Percentiles rank a stretch among this genome's conserved stretches.
These are phyloP conservation scores for Apamea anceps DNA, from an alignment of 2,888 invertebrate genomes.

Conservation along the genomic window DNA sequence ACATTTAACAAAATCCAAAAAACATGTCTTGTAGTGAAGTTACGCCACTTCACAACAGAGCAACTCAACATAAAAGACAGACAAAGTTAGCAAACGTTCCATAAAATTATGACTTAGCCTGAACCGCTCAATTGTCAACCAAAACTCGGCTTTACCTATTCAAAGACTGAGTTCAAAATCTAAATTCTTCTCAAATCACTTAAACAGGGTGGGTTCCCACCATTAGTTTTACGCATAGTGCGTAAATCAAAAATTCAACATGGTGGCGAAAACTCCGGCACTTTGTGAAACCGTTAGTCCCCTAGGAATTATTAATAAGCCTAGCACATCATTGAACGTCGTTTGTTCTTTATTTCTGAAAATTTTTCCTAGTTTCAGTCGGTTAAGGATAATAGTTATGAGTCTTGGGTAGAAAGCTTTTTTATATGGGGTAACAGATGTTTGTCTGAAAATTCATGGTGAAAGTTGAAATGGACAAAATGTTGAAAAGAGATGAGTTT, in stretches of 20 bases:
- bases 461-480: conserved; percentile 19
- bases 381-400: conserved; percentile 36
- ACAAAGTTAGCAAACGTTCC: conserved; percentile 39
- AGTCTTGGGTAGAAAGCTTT: conserved; percentile 20
- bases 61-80: conserved; percentile 2
- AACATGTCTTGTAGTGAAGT: background rate
- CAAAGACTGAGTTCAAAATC: conserved; percentile 7
- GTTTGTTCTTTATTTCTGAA: conserved; percentile 32
- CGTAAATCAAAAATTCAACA: conserved; percentile 48
- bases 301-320: conserved; percentile 56
- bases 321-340: conserved; percentile 37
- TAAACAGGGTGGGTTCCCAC: conserved; percentile 9
- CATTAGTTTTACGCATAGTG: conserved; percentile 46
- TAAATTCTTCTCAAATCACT: background rate
- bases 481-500: background rate
- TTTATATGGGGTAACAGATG: conserved; percentile 41
- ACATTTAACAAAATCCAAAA: background rate
- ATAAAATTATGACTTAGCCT: conserved; percentile 14
- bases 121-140: background rate
- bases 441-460: conserved; percentile 22
- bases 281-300: conserved; percentile 52
- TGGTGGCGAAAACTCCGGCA: conserved; percentile 25
- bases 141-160: background rate
- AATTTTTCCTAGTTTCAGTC: conserved; percentile 26
- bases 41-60: background rate